These are phyloP conservation scores for Thereva unica DNA, from an alignment of 2,888 invertebrate genomes.

Conservation along the genomic window DNA sequence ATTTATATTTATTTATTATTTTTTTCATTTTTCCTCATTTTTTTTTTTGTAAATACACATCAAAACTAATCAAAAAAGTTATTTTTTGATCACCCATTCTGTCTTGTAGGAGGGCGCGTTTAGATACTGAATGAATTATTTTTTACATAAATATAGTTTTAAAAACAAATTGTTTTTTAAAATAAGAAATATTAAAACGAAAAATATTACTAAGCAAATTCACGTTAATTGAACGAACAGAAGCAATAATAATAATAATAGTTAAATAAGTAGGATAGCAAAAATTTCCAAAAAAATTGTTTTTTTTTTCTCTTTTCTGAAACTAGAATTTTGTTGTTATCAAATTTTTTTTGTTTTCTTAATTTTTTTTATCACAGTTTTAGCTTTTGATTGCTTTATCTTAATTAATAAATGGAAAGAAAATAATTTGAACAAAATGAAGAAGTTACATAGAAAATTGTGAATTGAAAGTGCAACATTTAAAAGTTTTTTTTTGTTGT, in stretches of 20 bases:
- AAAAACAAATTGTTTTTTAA: neutral
- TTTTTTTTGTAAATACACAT: conserved; percentile 30
- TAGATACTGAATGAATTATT: conserved; percentile 31
- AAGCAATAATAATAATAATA: no score
- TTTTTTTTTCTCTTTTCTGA: conserved; percentile 27
- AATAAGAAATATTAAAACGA: neutral
- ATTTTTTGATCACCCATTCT: conserved; percentile 37
- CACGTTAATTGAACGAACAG: no score
- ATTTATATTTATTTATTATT: conserved; percentile 1
- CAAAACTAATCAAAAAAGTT: conserved; percentile 24
- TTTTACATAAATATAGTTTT: neutral
- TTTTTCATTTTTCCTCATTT: conserved; percentile 18
- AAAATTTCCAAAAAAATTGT: conserved; percentile 10
- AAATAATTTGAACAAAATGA: conserved; percentile 7
- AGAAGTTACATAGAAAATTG: conserved; percentile 3
- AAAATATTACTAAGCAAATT: neutral
- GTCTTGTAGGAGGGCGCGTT: conserved; percentile 40
- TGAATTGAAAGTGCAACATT: no score
- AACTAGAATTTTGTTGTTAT: conserved; percentile 17
- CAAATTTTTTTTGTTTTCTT: conserved; percentile 15
- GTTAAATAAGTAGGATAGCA: no score
- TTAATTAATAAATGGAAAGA: conserved; percentile 22
- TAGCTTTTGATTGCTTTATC: conserved; percentile 40
- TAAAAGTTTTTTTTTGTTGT: no score
- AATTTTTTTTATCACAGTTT: conserved; percentile 39